These are phyloP conservation scores for Eupithecia subfuscata DNA, from an alignment of 2,888 invertebrate species.

Conservation along the genomic window DNA sequence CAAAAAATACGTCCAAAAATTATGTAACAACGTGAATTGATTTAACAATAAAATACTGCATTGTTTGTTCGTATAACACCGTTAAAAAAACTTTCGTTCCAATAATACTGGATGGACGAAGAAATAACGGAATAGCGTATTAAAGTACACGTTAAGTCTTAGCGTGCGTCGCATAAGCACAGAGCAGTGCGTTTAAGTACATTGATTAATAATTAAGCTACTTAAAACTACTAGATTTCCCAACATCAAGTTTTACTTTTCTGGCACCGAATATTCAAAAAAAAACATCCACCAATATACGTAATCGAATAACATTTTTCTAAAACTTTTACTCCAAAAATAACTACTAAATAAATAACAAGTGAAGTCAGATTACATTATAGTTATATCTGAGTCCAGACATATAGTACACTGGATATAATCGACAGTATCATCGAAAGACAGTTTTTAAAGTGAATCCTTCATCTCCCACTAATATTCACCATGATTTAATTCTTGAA, in stretches of 20 bases:
- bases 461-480: neutral
- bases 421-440: neutral
- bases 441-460: neutral
- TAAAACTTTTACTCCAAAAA: constrained; percentile 39
- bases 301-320: constrained; percentile 29
- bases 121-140: constrained; percentile 57
- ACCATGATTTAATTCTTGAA: neutral
- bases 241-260: constrained; percentile 34
- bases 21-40: constrained; percentile 61
- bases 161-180: constrained; percentile 73
- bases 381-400: neutral
- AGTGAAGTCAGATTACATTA: constrained; percentile 10
- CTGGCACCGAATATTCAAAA: constrained; percentile 44
- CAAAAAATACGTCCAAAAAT: constrained; percentile 78
- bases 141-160: constrained; percentile 53
- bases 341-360: constrained; percentile 41
- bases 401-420: neutral
- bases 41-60: constrained; percentile 75
- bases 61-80: constrained; percentile 56
- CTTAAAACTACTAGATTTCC: constrained; percentile 38
- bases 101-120: constrained; percentile 73
- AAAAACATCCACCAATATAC: constrained; percentile 27
- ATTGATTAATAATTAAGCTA: constrained; percentile 50
- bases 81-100: constrained; percentile 54
- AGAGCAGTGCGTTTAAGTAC: constrained; percentile 73